Base-by-base conservation (phyloP, 2,797 vertebrate genomes). In the Lacerta agilis region DNA sequence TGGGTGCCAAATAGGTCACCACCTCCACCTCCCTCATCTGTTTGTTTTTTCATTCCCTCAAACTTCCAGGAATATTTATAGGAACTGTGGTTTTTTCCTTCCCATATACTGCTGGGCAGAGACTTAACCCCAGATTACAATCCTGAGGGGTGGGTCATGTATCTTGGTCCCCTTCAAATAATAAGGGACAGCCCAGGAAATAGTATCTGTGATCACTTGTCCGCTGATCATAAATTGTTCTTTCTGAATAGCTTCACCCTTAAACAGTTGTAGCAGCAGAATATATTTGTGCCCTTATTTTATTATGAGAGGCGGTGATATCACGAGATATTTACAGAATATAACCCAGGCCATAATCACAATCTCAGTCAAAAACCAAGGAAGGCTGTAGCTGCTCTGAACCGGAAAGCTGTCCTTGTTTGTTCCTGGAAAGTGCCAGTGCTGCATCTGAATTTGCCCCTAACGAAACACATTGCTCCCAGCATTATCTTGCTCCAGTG, bases 1-100 rank as follows among this genome's bases (percentile, higher is more conserved):
- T 67, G 17, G 13, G 66, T 81, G 73, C 89, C 90, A 86, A 72
- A 85, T 83, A 83, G 83, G 85, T 86, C 41, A 90, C 8, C 7
- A 41, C 25, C 43, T 85, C 29, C 41, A 38, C 41, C 38, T 66
- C 61, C 36, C 55, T 33, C 25, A 8, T 10, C 64, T 45, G 29
- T 45, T 84, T 89, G 85, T 90, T 90, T 87, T 87, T 90, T 83
- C 66, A 18, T 90, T 55, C 75, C 55, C 66, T 83, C 20, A 13
- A 69, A 15, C 15, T 13, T 41, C 82, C 20, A 72, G 41, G 25
- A 69, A 75, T 49, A 33, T 58, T 86, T 36, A 29, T 83, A 67
- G 67, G 25, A 67, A 49, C 33, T 29, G 8, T 67, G n/a, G 64
- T 43, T 64, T 29, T 38, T 78, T 45, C 17, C 9, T 61, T 67